These are phyloP conservation scores for Tachuris rubrigastra DNA, from an alignment of 2,113 vertebrate genomes.

Conservation along the genomic window DNA sequence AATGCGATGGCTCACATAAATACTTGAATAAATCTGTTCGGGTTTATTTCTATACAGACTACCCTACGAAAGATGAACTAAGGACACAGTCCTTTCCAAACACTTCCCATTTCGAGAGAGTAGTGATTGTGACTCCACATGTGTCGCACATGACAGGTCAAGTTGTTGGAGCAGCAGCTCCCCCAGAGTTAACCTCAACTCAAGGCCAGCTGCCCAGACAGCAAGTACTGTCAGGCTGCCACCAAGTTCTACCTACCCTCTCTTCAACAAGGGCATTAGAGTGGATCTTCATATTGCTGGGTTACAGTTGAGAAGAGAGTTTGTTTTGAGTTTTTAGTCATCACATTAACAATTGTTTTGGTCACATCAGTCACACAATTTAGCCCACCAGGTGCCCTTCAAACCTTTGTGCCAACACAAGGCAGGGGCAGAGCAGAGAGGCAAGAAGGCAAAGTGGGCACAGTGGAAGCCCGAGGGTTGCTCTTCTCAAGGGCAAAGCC, in stretches of 20 bases:
- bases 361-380: neutral
- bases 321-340: neutral
- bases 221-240: neutral
- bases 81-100: neutral
- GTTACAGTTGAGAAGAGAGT: neutral
- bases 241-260: neutral
- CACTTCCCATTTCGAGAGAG: accelerated
- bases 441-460: neutral
- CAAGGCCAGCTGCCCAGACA: neutral
- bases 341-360: neutral
- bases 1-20: neutral
- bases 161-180: neutral
- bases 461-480: neutral
- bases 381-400: neutral
- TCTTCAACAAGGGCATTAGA: neutral
- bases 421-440: neutral
- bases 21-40: neutral
- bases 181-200: neutral
- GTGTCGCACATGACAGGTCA: accelerated
- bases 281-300: neutral
- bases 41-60: neutral
- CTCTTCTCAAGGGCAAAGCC: neutral
- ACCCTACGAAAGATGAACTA: neutral
- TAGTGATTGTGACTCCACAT: accelerated
- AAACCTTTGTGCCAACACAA: neutral